Percentiles rank a stretch among this genome's conserved stretches.
Evolutionary conservation across 2,888 invertebrate species (phyloP).

Genomic region (Mycogona germanica): DNA sequence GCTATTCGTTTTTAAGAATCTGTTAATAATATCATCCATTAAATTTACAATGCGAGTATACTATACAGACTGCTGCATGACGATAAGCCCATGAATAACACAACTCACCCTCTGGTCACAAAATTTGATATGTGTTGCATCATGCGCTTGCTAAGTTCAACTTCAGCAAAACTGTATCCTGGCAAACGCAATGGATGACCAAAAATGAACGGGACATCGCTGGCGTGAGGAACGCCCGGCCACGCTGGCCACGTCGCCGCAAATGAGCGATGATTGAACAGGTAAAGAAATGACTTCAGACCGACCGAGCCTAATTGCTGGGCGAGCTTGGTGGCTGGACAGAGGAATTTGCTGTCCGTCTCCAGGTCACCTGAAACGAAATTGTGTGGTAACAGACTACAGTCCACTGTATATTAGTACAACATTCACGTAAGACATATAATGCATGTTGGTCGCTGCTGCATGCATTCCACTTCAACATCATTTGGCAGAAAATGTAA

Average conservation of each 20-base stretch:
- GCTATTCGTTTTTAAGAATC: too few relatives aligned
- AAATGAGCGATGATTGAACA: conserved; percentile 1
- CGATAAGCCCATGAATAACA: not conserved
- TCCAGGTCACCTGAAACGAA: not conserved
- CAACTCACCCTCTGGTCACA: conserved; percentile 4
- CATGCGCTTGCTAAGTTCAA: not conserved
- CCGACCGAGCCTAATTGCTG: not conserved
- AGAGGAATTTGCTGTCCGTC: conserved; percentile 1
- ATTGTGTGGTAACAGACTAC: too few relatives aligned
- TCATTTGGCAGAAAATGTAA: too few relatives aligned
- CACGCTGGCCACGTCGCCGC: not conserved
- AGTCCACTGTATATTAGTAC: too few relatives aligned
- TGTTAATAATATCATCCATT: too few relatives aligned
- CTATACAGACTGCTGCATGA: too few relatives aligned
- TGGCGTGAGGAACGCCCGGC: conserved; percentile 4
- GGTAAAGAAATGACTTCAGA: not conserved
- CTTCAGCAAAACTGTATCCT: not conserved
- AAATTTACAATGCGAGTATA: too few relatives aligned
- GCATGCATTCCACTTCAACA: too few relatives aligned
- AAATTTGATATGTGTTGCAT: not conserved
- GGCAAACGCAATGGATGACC: not conserved
- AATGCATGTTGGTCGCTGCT: too few relatives aligned
- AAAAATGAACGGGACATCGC: conserved; percentile 7
- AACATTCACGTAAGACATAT: too few relatives aligned
- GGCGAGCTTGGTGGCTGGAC: conserved; percentile 2